Percentiles rank a stretch among this genome's conserved stretches.
phyloP scores from a whole-genome alignment of 2,797 vertebrate species.

The Chrysocyon brachyurus region DNA sequence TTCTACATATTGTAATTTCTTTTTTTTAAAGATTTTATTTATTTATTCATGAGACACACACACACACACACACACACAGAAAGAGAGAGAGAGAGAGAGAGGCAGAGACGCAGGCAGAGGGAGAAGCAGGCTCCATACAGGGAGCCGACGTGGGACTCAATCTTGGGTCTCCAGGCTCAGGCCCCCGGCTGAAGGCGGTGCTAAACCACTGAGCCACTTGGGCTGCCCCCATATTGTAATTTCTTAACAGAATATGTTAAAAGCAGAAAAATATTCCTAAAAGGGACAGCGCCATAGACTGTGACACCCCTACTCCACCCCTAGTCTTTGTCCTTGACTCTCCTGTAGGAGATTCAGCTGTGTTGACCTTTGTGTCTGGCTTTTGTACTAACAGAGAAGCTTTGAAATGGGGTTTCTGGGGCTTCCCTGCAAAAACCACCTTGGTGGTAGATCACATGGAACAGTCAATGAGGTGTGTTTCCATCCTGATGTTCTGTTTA shows the following conservation, averaged over 20 bases:
- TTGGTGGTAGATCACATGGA: not conserved
- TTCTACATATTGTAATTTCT: not conserved
- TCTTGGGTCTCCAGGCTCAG: too few species aligned
- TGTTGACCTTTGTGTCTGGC: not conserved
- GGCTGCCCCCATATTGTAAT: not conserved
- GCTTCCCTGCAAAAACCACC: not conserved
- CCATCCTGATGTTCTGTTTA: not conserved
- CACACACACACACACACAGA: too few species aligned
- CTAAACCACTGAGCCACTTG: too few species aligned
- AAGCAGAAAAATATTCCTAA: not conserved
- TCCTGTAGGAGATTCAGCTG: rapidly evolving
- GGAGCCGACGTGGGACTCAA: too few species aligned
- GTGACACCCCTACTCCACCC: not conserved
- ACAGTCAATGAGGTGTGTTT: too few species aligned
- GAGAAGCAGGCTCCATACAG: too few species aligned
- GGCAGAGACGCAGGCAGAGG: too few species aligned
- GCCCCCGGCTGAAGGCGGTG: too few species aligned
- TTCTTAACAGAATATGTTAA: not conserved
- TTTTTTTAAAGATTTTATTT: not conserved
- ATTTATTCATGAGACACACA: too few species aligned
- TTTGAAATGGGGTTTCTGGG: not conserved
- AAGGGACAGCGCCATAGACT: not conserved
- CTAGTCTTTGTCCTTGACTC: not conserved
- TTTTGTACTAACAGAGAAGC: not conserved
- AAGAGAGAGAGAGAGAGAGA: too few species aligned